A percentile compares a stretch with the other conserved stretches of the same genome.
phyloP scores from a whole-genome alignment of 2,113 vertebrate genomes.

The Myodes glareolus region DNA sequence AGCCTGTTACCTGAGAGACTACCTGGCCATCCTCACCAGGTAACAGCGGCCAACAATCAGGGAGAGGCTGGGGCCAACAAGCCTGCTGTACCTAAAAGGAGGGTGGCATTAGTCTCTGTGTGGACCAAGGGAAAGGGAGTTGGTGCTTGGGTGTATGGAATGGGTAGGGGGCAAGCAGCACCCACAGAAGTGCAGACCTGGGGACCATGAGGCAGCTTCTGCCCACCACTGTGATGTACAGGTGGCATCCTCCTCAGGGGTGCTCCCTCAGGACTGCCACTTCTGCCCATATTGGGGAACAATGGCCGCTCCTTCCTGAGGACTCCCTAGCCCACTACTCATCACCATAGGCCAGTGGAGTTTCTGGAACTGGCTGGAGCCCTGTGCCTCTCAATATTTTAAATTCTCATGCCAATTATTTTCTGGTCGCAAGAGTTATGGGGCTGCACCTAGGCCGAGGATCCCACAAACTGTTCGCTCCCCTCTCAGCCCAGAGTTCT shows the following conservation, averaged over 20 bases:
- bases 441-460: background rate
- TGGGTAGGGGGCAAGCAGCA: no score
- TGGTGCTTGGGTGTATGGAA: background rate
- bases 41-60: slow-evolving; percentile 36
- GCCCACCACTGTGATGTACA: background rate
- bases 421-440: background rate
- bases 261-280: background rate
- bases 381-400: background rate
- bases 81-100: background rate
- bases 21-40: slow-evolving; percentile 64
- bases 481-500: background rate
- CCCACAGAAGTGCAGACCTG: background rate
- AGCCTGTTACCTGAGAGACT: slow-evolving; percentile 6
- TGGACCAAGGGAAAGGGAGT: background rate
- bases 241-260: background rate
- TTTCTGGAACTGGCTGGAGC: background rate
- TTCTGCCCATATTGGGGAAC: background rate
- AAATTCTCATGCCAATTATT: background rate
- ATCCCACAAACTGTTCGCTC: background rate
- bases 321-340: background rate
- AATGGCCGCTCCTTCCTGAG: background rate
- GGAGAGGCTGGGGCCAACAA: background rate
- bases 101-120: background rate
- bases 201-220: background rate
- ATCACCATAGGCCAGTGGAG: background rate